These are phyloP conservation scores for Lophius americanus DNA, from an alignment of 2,797 vertebrate genomes.

Conservation along the genomic window DNA sequence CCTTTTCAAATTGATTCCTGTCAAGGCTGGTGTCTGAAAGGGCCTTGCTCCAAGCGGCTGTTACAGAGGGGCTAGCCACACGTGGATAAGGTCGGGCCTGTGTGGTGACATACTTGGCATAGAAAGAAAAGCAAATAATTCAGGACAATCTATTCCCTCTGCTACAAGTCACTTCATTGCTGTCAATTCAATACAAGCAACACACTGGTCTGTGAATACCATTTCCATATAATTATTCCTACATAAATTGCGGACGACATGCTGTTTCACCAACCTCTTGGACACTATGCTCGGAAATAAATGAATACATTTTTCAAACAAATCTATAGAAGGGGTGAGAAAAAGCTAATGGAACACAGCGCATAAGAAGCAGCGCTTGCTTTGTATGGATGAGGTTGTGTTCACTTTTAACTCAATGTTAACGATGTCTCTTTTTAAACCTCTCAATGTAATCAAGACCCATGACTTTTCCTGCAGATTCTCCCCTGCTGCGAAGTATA, in stretches of 20 bases:
- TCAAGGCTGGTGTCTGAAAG: constrained; percentile 37
- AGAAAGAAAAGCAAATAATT: constrained; percentile 68
- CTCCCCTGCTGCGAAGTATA: constrained; percentile 63
- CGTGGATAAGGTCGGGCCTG: constrained; percentile 59
- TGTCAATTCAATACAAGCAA: constrained; percentile 55
- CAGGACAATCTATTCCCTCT: constrained; percentile 69
- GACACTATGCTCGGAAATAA: constrained; percentile 44
- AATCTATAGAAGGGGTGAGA: constrained; percentile 39
- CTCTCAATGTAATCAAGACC: no score
- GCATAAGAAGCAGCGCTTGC: constrained; percentile 36
- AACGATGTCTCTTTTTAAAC: no score
- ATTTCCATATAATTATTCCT: constrained; percentile 74
- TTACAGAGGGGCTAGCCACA: constrained; percentile 58
- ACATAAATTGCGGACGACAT: constrained; percentile 52
- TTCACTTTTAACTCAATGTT: constrained; percentile 12
- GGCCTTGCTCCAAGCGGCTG: constrained; percentile 24
- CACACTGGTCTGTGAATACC: constrained; percentile 61
- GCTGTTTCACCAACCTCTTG: constrained; percentile 64
- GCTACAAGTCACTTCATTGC: constrained; percentile 64
- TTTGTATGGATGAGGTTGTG: constrained; percentile 16
- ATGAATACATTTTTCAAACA: constrained; percentile 30
- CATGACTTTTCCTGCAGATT: constrained; percentile 29
- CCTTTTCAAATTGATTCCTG: constrained; percentile 72
- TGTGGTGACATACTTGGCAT: constrained; percentile 58
- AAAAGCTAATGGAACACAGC: constrained; percentile 56